Evolutionary conservation across 2,797 vertebrate species (phyloP), one percentile per base, ranked within the genome.

Genomic region (Tokudaia muenninki): DNA sequence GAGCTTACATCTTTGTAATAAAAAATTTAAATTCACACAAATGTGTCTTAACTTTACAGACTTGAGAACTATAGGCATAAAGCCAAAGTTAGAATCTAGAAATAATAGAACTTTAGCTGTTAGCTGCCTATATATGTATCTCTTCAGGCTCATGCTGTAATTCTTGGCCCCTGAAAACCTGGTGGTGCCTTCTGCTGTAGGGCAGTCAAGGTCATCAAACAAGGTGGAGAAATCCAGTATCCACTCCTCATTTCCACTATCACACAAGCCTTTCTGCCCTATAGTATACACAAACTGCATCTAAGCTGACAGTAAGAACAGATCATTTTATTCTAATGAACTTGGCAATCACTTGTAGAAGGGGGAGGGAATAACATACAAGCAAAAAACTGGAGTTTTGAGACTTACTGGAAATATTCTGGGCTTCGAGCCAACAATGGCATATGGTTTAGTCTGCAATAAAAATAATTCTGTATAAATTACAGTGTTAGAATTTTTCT

Each of bases 341-440:
- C 90, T 67, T 74, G 94, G 89, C 91, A 31, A 95, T 65, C 55
- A 83, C 44, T 94, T 84, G 8, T 4, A 8, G 26, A 88, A 34
- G 47, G 57, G 14, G 63, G 31, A 47, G 22, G 75, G 70, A 90
- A 52, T 72, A 96, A 89, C 72, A 7, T 44, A 90, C 52, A 92
- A 86, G 29, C 8, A 87, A 57, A 97, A 50, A 78, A 94, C 1
- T 81, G 44, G 17, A 47, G 19, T 87, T 94, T 92, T 90, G 97
- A 88, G 95, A 99, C 99, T 99, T 98, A 99, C 99, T 72, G 99
- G 99, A 95, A 99, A 99, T 94, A 99, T 96, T 94, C 16, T 98
- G 89, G 98, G 98, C 97, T 99, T 99, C 92, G 92, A 34, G 1
- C 94, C 96, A 96, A 99, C 98, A 52, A 99, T 98, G 72, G 97